These are phyloP conservation scores for Drosophila grimshawi DNA, from an alignment of 1,140 invertebrate species.

Conservation along the genomic window DNA sequence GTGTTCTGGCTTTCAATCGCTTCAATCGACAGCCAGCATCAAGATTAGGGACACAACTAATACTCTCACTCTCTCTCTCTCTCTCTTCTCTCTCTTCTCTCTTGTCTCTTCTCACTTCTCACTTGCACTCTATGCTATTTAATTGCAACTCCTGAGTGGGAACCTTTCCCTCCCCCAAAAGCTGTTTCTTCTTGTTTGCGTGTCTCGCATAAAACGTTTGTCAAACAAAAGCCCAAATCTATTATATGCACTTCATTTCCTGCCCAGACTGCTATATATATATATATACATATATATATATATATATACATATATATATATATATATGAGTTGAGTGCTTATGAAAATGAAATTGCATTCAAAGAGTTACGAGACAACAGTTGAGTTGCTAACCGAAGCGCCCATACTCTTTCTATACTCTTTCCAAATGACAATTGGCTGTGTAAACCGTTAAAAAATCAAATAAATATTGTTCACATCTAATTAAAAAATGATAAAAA, in stretches of 20 bases:
- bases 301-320: neutral
- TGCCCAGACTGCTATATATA: neutral
- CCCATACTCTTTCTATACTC: neutral
- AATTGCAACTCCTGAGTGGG: conserved; percentile 31
- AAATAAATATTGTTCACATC: too few species aligned
- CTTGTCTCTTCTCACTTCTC: neutral
- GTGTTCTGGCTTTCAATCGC: neutral
- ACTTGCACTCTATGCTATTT: conserved; percentile 8
- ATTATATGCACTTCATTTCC: conserved; percentile 40
- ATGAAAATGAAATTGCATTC: conserved; percentile 23
- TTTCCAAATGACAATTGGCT: too few species aligned
- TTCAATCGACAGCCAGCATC: conserved; percentile 17
- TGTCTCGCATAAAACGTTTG: conserved; percentile 28
- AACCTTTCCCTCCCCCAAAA: neutral
- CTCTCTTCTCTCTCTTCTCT: neutral
- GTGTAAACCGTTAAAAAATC: too few species aligned
- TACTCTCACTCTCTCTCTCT: conserved; percentile 4
- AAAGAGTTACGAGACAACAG: neutral
- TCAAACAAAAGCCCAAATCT: conserved; percentile 40
- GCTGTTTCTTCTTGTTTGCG: neutral
- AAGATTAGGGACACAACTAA: conserved; percentile 39
- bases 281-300: too few species aligned
- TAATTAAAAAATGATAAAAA: too few species aligned
- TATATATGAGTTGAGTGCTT: conserved; percentile 6
- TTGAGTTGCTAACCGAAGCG: neutral